These are phyloP conservation scores for Xestia sexstrigata DNA, from an alignment of 2,888 invertebrate species.

Conservation along the genomic window DNA sequence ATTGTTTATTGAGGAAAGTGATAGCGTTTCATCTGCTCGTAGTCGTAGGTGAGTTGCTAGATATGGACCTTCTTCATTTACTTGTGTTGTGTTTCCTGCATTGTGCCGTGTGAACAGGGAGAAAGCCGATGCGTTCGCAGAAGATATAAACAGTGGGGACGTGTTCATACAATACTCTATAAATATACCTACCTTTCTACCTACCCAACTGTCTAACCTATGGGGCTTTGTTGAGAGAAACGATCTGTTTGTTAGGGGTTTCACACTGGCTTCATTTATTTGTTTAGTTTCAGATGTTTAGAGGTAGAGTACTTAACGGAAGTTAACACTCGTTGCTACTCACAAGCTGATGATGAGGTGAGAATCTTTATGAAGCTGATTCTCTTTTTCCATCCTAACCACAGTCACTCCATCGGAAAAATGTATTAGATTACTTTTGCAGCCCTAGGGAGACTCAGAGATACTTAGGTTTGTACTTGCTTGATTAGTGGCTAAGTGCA, in stretches of 20 bases:
- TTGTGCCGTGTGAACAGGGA: conserved; percentile 71
- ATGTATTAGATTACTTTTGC: background rate
- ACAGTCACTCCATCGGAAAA: background rate
- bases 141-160: conserved; percentile 65
- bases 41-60: background rate
- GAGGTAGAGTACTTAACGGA: background rate
- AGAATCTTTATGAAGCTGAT: background rate
- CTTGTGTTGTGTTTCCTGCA: conserved; percentile 32
- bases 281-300: conserved; percentile 3
- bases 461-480: background rate
- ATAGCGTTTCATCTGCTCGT: background rate
- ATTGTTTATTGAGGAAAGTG: background rate
- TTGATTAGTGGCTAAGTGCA: background rate
- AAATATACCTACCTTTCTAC: conserved; percentile 34
- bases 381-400: background rate
- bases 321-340: background rate
- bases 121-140: conserved; percentile 73
- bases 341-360: background rate
- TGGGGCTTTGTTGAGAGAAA: conserved; percentile 47
- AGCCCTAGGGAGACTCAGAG: background rate
- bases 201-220: conserved; percentile 14
- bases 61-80: conserved; percentile 25
- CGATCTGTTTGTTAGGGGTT: conserved; percentile 34
- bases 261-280: conserved; percentile 22
- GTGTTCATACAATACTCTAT: conserved; percentile 64